Conservation (phyloP, 2,113 vertebrate species). For the Cynopterus brachyotis region DNA sequence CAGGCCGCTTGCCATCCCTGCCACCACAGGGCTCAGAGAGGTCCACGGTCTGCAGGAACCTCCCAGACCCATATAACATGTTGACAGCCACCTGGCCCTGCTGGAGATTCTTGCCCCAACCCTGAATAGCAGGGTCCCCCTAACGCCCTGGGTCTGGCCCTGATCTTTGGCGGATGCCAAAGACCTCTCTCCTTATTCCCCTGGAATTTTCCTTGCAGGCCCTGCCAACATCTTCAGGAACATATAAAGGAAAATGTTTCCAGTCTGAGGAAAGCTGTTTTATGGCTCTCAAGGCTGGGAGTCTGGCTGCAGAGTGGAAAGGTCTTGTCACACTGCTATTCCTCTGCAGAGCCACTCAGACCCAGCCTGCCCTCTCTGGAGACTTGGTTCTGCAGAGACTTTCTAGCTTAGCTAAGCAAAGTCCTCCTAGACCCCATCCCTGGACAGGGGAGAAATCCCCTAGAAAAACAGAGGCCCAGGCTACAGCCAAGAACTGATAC, state of each 20-base stretch:
- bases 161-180: not conserved
- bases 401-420: not conserved
- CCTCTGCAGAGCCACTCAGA: accelerated
- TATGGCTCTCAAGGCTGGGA: not conserved
- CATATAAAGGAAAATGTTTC: conserved; percentile 57
- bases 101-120: not conserved
- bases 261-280: conserved; percentile 41
- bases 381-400: accelerated
- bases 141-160: not conserved
- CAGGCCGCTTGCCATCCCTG: not conserved
- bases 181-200: not conserved
- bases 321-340: not conserved
- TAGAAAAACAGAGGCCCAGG: not conserved
- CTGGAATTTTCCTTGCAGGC: conserved; percentile 67
- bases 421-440: accelerated
- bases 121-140: not conserved
- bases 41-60: not conserved
- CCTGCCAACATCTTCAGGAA: conserved; percentile 62
- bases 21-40: not conserved
- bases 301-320: conserved; percentile 61
- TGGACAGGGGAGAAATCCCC: not conserved
- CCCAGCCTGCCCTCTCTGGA: not conserved
- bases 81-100: not conserved
- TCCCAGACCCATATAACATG: not conserved
- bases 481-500: not conserved